Conservation (phyloP, 2,888 invertebrate genomes). For the Smittia aterrima region DNA sequence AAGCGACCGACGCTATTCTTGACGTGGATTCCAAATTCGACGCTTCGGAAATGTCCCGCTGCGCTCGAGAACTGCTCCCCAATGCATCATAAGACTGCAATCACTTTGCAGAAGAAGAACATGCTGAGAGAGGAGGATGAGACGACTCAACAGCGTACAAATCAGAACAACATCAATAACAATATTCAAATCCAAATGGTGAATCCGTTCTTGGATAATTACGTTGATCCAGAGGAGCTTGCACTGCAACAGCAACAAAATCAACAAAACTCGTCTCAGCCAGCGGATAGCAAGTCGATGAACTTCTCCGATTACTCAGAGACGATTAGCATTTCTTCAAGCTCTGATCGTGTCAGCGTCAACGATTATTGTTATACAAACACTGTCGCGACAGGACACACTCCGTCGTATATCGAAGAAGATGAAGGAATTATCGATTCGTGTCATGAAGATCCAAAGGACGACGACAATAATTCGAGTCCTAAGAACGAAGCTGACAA, state of each 20-base stretch:
- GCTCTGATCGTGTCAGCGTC: constrained; percentile 54
- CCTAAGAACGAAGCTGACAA: constrained; percentile 44
- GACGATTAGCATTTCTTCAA: constrained; percentile 57
- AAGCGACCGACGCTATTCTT: constrained; percentile 79
- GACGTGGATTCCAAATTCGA: constrained; percentile 93
- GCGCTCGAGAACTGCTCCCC: constrained; percentile 62
- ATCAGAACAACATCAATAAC: background rate
- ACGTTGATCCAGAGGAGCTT: constrained; percentile 47
- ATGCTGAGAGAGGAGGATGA: constrained; percentile 18
- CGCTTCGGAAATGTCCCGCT: constrained; percentile 79
- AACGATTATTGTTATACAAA: constrained; percentile 43
- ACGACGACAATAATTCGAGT: constrained; percentile 48
- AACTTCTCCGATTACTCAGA: constrained; percentile 56
- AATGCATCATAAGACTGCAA: constrained; percentile 43
- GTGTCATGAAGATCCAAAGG: constrained; percentile 47
- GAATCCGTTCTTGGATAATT: constrained; percentile 54
- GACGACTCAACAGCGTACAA: background rate
- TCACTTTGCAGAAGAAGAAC: background rate
- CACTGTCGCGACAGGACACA: constrained; percentile 47
- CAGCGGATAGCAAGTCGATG: constrained; percentile 35
- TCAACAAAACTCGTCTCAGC: background rate
- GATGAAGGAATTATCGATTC: constrained; percentile 42
- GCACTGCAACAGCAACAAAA: background rate
- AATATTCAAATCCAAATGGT: constrained; percentile 36
- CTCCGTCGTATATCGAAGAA: constrained; percentile 44